Conservation (phyloP, 2,888 invertebrate species). For the Mystacides longicornis region DNA sequence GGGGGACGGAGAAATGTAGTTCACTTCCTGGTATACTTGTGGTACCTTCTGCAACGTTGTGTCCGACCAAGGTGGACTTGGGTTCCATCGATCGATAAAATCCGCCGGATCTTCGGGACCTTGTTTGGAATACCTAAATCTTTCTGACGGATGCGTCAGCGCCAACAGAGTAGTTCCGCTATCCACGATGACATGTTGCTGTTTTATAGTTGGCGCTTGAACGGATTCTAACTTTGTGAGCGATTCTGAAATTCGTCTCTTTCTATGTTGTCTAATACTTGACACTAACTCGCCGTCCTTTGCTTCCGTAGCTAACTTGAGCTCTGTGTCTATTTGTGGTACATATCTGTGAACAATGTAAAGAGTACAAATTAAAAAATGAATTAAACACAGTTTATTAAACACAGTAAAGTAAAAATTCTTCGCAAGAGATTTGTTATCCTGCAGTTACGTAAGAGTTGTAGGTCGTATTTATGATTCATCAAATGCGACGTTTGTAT, state of each 20-base stretch:
- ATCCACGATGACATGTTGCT: constrained; percentile 21
- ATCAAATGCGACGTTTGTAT: too few relatives aligned
- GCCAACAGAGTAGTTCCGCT: constrained; percentile 19
- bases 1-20: constrained; percentile 71
- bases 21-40: constrained; percentile 69
- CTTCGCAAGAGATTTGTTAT: too few relatives aligned
- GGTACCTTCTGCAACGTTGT: constrained; percentile 72
- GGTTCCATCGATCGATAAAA: constrained; percentile 78
- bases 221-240: constrained; percentile 18
- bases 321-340: constrained; percentile 18
- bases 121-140: constrained; percentile 30
- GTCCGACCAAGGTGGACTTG: constrained; percentile 82
- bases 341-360: constrained; percentile 17
- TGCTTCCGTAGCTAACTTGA: constrained; percentile 15
- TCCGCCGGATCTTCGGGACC: constrained; percentile 58
- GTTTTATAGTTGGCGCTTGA: constrained; percentile 17
- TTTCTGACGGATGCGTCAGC: constrained; percentile 41
- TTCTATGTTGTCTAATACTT: constrained; percentile 21
- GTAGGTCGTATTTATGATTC: too few relatives aligned
- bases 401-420: too few relatives aligned
- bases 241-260: constrained; percentile 18
- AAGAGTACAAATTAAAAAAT: background rate
- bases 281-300: constrained; percentile 12
- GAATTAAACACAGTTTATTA: too few relatives aligned
- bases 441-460: too few relatives aligned